Evolutionary conservation across 2,888 invertebrate species (phyloP), one percentile per base, ranked within the genome.

Genomic region (Mechanitis mazaeus): DNA sequence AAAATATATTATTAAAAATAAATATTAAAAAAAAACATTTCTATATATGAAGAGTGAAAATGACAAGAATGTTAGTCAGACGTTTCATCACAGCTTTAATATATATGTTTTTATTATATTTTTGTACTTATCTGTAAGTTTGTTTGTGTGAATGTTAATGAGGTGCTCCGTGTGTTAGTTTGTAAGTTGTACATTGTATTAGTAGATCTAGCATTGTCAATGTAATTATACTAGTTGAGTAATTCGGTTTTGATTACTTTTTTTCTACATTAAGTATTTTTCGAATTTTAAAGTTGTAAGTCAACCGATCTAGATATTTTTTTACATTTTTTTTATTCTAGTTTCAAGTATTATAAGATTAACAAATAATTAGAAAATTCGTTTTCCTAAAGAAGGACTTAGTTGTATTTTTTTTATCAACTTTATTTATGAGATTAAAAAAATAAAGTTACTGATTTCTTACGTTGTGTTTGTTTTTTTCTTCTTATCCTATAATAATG

Each of bases 371-470:
- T 65, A 66, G 62, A 64, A 61, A 61, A 57, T 64, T 55, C 38
- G 62, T 64, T 68, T 70, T 69, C 56, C 59, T 58, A 58, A 20
- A 61, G 68, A 71, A 70, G 74, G 74, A 74, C 72, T 68, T 77
- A 74, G 75, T 65, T 79, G 75, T 80, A 79, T 71, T 72, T 85
- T 85, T 87, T 88, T 83, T 87, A 87, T 81, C 80, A 80, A 79
- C 84, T 84, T 84, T 84, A 81, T 81, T 83, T 81, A 78, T 76
- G 79, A 77, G 75, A 80, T 84, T 80, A 83, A 83, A 81, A 77
- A 79, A 86, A 83, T 80, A 84, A 78, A 86, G 77, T 74, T 75
- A 80, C 78, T 76, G 82, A 83, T 85, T 85, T 83, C 75, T 67
- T 70, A 66, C 38, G 65, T 60, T 55, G 56, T 65, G 66, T 67